Base-by-base conservation (phyloP, 2,888 invertebrate species). In the Phaonia tiefii region DNA sequence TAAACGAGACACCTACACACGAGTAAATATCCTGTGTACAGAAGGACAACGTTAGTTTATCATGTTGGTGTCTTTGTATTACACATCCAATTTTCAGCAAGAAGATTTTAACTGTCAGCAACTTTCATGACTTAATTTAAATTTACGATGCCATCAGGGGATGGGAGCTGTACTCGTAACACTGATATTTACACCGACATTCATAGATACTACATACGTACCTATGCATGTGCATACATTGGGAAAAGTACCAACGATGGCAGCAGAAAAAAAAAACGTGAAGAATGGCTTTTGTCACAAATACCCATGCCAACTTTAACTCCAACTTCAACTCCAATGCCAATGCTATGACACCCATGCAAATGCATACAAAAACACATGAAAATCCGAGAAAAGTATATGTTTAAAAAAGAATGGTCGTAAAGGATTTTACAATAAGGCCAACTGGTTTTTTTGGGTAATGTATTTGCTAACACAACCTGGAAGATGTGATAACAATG, bases 51-150 rank as follows among this genome's bases (percentile, higher is more conserved):
- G 49, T 42, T 31, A 3, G 37, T 49, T 20, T 51, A 42, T 39
- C 20, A 37, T 72, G 63, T 60, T 39, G 56, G 72, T 75, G 67
- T 75, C n/a, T 75, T 72, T 72, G 46, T 63, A 46, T 75, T 69
- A 75, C 72, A 81, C 72, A 81, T 73, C 75, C 72, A 81, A 78
- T 75, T 81, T 78, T 81, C 75, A 81, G 69, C 75, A 79, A 79
- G 74, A 79, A 79, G 76, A 79, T 77, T 76, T 79, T 67, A 76
- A 74, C 82, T 79, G 79, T 82, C 79, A 76, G 76, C 82, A 82
- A 79, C 76, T 79, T 79, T 79, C 76, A 79, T 82, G 79, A 82
- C 82, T 82, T 82, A 76, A 82, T 79, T 82, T 79, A 82, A 82
- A 82, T 82, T 82, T 82, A 82, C 79, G 79, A 74, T 75, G 75